Conservation (phyloP, 2,888 invertebrate species). For the Latrodectus elegans region DNA sequence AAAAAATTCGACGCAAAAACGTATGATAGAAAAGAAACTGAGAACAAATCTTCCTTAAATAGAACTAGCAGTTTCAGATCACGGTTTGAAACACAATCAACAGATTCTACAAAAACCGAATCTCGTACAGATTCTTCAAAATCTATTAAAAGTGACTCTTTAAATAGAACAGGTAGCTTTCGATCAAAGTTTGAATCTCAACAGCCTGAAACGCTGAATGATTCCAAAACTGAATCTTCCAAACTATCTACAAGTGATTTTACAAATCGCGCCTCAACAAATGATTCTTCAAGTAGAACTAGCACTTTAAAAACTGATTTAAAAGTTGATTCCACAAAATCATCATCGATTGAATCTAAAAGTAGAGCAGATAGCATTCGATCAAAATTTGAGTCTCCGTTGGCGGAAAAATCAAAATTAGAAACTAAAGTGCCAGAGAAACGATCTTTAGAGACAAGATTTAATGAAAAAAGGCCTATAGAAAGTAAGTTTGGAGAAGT, state of each 20-base stretch:
- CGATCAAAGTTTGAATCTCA: slow-evolving; percentile 26
- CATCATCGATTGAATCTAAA: slow-evolving; percentile 1
- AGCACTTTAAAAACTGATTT: background rate
- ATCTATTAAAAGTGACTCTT: background rate
- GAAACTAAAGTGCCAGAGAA: slow-evolving; percentile 42
- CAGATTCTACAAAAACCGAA: slow-evolving; percentile 4
- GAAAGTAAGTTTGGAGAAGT: slow-evolving; percentile 58
- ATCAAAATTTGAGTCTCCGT: slow-evolving; percentile 13
- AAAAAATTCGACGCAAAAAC: slow-evolving; percentile 13
- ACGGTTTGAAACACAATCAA: background rate
- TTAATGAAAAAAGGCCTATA: slow-evolving; percentile 41
- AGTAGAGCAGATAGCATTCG: slow-evolving; percentile 32
- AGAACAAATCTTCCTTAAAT: slow-evolving; percentile 11
- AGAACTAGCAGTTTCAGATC: slow-evolving; percentile 45
- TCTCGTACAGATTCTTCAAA: background rate
- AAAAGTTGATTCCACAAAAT: background rate
- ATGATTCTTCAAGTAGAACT: background rate
- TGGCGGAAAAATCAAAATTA: slow-evolving; percentile 1
- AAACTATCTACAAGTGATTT: too few relatives aligned
- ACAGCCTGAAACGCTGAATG: background rate
- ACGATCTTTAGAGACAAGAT: slow-evolving; percentile 49
- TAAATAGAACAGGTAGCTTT: slow-evolving; percentile 25
- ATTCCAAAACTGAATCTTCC: background rate
- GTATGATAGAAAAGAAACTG: slow-evolving; percentile 36
- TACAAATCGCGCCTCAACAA: background rate